A percentile compares a stretch with the other conserved stretches of the same genome.
phyloP scores from a whole-genome alignment of 1,140 invertebrate species.

The Heliconius hermathena region DNA sequence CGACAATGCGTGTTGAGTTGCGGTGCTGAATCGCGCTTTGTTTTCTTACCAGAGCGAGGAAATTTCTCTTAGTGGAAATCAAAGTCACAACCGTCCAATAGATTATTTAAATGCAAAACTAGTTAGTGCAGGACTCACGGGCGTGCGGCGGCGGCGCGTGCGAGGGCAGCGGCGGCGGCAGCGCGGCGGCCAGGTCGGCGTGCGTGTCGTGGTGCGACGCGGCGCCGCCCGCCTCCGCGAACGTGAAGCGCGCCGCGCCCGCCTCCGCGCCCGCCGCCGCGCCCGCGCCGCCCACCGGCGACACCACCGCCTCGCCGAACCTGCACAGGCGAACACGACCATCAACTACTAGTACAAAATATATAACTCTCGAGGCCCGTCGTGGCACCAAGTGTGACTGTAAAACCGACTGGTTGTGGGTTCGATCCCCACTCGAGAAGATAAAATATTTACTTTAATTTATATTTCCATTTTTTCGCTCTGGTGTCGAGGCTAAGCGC shows the following conservation, averaged over 20 bases:
- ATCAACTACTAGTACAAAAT: too few relatives aligned
- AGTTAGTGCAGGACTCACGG: background rate
- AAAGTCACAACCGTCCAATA: too few relatives aligned
- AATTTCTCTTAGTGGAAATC: background rate
- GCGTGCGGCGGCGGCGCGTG: slow-evolving; percentile 13
- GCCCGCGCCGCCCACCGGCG: slow-evolving; percentile 84
- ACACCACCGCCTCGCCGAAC: slow-evolving; percentile 96
- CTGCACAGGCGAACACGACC: slow-evolving; percentile 43
- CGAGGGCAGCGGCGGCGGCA: slow-evolving; percentile 86
- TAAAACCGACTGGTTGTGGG: too few relatives aligned
- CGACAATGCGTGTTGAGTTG: background rate
- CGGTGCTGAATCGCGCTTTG: background rate
- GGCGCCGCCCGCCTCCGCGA: slow-evolving; percentile 82
- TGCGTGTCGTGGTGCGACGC: slow-evolving; percentile 89
- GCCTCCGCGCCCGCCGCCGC: background rate
- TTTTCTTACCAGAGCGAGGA: background rate
- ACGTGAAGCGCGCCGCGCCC: slow-evolving; percentile 86
- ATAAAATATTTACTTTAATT: too few relatives aligned
- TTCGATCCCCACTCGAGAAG: too few relatives aligned
- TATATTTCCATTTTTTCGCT: too few relatives aligned
- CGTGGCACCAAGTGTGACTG: too few relatives aligned
- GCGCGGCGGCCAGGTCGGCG: slow-evolving; percentile 88
- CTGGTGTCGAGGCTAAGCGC: too few relatives aligned
- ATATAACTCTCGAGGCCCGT: too few relatives aligned
- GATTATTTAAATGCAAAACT: too few relatives aligned